Evolutionary conservation across 2,113 vertebrate species (phyloP).

Genomic region (Myrmecophaga tridactyla): DNA sequence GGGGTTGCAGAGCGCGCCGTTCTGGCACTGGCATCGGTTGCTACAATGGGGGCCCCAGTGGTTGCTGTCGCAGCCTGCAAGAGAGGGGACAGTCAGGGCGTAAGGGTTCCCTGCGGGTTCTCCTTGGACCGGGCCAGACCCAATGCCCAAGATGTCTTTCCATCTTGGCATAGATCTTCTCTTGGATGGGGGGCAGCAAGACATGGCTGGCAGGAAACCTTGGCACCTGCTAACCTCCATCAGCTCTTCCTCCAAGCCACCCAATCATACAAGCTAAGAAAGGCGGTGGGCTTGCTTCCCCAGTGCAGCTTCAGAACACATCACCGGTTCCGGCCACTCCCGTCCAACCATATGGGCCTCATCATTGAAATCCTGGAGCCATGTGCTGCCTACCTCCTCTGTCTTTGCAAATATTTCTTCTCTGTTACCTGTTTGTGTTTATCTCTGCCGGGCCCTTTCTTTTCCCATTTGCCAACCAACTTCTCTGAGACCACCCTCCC

Average conservation of each 20-base stretch:
- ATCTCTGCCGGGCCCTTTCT: background rate
- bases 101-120: background rate
- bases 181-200: background rate
- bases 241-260: background rate
- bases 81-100: background rate
- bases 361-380: background rate
- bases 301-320: background rate
- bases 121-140: background rate
- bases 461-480: background rate
- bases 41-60: constrained; percentile 99
- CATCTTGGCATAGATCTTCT: accelerated
- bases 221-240: background rate
- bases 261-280: background rate
- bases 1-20: constrained; percentile 97
- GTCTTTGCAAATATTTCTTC: background rate
- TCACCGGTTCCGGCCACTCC: background rate
- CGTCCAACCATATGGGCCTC: background rate
- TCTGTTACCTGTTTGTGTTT: background rate
- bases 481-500: background rate
- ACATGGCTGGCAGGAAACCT: background rate
- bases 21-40: constrained; percentile 98
- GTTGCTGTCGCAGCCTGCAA: constrained; percentile 95
- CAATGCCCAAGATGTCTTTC: background rate
- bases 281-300: background rate
- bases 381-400: background rate